Evolutionary conservation across 2,797 vertebrate species (phyloP).

Genomic region (Galago senegalensis): DNA sequence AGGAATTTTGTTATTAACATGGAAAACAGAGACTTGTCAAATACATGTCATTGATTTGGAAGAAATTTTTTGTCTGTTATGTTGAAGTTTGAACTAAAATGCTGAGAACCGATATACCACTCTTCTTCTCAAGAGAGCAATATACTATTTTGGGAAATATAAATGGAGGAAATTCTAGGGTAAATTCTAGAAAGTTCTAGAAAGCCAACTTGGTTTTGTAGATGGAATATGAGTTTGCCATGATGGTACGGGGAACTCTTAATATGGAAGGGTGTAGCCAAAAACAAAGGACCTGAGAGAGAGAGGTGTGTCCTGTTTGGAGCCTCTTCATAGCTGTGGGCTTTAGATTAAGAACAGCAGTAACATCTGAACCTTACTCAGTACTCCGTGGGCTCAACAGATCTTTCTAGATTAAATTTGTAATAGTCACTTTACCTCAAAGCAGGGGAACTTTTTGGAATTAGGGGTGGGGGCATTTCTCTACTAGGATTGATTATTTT

Average conservation of each 20-base stretch:
- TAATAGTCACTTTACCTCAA: neutral
- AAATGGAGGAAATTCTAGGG: neutral
- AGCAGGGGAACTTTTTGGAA: neutral
- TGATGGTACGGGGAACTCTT: neutral
- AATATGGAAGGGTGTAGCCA: neutral
- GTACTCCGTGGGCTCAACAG: rapidly evolving
- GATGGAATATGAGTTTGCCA: neutral
- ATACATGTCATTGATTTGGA: neutral
- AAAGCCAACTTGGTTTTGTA: neutral
- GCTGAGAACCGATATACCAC: neutral
- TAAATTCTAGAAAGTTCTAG: neutral
- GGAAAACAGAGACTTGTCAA: neutral
- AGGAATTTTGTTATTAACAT: neutral
- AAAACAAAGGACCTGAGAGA: neutral
- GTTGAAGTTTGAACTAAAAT: slow-evolving; percentile 36
- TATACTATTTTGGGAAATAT: neutral
- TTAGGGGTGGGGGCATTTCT: neutral
- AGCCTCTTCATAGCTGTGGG: neutral
- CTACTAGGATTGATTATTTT: neutral
- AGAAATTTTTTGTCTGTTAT: neutral
- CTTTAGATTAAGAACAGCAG: neutral
- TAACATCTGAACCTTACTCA: neutral
- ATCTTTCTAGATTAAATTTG: neutral
- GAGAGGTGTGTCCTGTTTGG: neutral
- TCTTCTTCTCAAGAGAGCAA: neutral